These are phyloP conservation scores for Dryobotodes eremita DNA, from an alignment of 2,888 invertebrate species.

Conservation along the genomic window DNA sequence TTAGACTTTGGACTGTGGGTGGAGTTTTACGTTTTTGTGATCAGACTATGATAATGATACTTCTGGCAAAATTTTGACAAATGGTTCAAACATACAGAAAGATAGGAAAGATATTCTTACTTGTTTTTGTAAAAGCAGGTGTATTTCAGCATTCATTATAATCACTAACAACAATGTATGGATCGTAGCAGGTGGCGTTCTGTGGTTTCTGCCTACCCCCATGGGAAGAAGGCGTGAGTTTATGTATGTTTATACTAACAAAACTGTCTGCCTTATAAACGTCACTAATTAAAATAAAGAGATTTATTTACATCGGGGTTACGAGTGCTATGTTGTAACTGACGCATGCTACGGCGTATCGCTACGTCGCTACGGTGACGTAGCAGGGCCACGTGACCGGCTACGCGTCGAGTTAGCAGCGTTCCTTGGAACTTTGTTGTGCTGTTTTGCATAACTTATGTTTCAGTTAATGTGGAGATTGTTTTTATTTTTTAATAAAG, in stretches of 20 bases:
- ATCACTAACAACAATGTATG: neutral
- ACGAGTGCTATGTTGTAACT: slow-evolving; percentile 19
- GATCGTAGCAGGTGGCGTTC: neutral
- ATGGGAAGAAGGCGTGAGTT: neutral
- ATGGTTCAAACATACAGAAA: neutral
- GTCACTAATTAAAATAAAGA: neutral
- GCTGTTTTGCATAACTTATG: neutral
- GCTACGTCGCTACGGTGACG: slow-evolving; percentile 37
- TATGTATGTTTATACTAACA: neutral
- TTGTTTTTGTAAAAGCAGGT: neutral
- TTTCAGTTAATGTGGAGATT: neutral
- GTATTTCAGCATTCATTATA: neutral
- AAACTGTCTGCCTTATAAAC: neutral
- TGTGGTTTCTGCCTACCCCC: neutral
- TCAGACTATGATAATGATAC: no score
- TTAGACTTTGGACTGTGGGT: slow-evolving; percentile 36
- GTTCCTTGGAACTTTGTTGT: neutral
- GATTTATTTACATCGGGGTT: neutral
- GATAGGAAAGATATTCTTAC: no score
- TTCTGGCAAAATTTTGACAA: neutral
- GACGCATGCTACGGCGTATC: slow-evolving; percentile 20
- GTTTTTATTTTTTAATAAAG: neutral
- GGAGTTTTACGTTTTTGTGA: neutral
- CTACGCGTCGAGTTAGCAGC: neutral
- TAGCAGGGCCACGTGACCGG: slow-evolving; percentile 19